Evolutionary conservation across 1,140 invertebrate genomes (phyloP).

Genomic region (Apis florea): DNA sequence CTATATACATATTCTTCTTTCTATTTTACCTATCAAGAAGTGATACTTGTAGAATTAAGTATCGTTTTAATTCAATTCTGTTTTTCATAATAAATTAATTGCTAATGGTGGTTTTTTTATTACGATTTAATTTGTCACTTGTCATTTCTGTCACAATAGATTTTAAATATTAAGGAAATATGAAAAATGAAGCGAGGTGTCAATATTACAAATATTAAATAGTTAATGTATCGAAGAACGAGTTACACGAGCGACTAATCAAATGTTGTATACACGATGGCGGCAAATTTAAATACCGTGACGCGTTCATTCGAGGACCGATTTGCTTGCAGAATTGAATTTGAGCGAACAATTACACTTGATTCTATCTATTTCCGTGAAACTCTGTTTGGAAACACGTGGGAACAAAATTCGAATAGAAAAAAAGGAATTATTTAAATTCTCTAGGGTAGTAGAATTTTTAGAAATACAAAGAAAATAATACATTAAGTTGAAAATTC

Average conservation of each 20-base stretch:
- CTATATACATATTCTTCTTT: too few relatives aligned
- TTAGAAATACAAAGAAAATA: background rate
- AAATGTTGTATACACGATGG: background rate
- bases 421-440: background rate
- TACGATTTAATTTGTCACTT: too few relatives aligned
- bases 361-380: background rate
- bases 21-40: too few relatives aligned
- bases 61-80: too few relatives aligned
- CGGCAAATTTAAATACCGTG: conserved; percentile 7
- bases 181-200: too few relatives aligned
- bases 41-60: too few relatives aligned
- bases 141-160: too few relatives aligned
- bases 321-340: background rate
- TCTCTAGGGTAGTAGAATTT: too few relatives aligned
- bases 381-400: background rate
- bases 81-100: too few relatives aligned
- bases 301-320: background rate
- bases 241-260: background rate
- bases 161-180: too few relatives aligned
- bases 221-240: background rate
- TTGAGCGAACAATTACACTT: background rate
- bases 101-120: too few relatives aligned
- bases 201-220: too few relatives aligned
- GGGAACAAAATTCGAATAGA: background rate
- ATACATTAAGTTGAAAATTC: background rate